A percentile compares a stretch with the other conserved stretches of the same genome.
Evolutionary conservation across 2,113 vertebrate species (phyloP).

Genomic region (Dipodomys ordii): DNA sequence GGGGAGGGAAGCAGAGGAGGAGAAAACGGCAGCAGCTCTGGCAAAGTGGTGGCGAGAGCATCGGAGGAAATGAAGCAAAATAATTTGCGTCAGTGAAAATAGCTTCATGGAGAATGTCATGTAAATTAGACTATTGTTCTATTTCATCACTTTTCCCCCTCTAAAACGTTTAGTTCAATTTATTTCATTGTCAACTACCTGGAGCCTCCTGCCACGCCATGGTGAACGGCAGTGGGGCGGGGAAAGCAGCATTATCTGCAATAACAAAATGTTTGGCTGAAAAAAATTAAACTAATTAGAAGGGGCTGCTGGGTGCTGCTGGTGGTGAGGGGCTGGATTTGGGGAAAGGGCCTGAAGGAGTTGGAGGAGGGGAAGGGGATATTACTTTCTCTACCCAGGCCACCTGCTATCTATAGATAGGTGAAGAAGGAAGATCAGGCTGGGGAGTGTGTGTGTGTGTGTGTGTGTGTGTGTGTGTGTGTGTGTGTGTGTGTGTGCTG

Average conservation of each 20-base stretch:
- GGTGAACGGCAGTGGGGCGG: slow-evolving; percentile 80
- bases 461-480: too few species aligned
- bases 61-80: slow-evolving; percentile 72
- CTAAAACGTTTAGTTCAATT: slow-evolving; percentile 86
- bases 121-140: slow-evolving; percentile 87
- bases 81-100: slow-evolving; percentile 84
- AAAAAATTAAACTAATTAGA: slow-evolving; percentile 88
- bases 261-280: slow-evolving; percentile 83
- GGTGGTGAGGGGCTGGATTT: slow-evolving; percentile 15
- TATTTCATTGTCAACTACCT: slow-evolving; percentile 88
- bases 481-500: neutral
- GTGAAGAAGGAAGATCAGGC: neutral
- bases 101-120: slow-evolving; percentile 81
- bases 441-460: neutral
- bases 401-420: neutral
- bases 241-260: slow-evolving; percentile 83
- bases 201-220: slow-evolving; percentile 74
- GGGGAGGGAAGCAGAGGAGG: slow-evolving; percentile 49
- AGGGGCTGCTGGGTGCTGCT: slow-evolving; percentile 48
- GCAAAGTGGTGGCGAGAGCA: slow-evolving; percentile 73
- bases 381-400: slow-evolving; percentile 51
- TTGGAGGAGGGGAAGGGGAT: neutral
- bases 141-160: slow-evolving; percentile 85
- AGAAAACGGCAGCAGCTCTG: slow-evolving; percentile 57
- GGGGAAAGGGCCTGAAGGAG: slow-evolving; percentile 34